Conservation (phyloP, 2,888 invertebrate genomes). For the Dynastes hyllus region DNA sequence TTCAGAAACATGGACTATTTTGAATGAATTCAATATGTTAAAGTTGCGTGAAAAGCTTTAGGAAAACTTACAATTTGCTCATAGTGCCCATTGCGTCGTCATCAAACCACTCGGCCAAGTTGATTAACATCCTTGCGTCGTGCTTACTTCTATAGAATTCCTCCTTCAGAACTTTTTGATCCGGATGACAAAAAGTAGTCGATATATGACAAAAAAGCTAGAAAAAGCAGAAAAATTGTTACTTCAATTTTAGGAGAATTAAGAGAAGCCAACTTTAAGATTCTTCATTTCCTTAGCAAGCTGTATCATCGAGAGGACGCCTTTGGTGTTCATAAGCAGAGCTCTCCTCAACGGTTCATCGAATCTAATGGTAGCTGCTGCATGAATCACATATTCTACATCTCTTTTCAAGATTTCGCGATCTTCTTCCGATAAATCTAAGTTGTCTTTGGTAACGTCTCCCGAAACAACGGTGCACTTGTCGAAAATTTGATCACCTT, state of each 20-base stretch:
- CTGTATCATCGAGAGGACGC: conserved; percentile 64
- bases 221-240: too few species aligned
- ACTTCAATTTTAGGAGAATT: too few species aligned
- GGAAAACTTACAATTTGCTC: too few species aligned
- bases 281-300: conserved; percentile 53
- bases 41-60: too few species aligned
- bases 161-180: conserved; percentile 85
- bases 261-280: conserved; percentile 56
- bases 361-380: conserved; percentile 83
- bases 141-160: conserved; percentile 80
- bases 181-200: conserved; percentile 61
- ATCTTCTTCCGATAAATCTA: conserved; percentile 86
- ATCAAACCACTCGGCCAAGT: neutral
- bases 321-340: conserved; percentile 77
- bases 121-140: conserved; percentile 57
- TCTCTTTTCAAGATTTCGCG: conserved; percentile 74
- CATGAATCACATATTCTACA: conserved; percentile 79
- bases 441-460: conserved; percentile 75
- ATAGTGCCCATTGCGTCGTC: neutral
- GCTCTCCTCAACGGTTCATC: conserved; percentile 79
- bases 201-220: too few species aligned
- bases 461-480: conserved; percentile 75
- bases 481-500: conserved; percentile 60
- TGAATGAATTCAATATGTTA: too few species aligned
- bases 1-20: too few species aligned